Percentiles rank a stretch among this genome's conserved stretches.
Evolutionary conservation across 2,888 invertebrate species (phyloP).

Genomic region (Tipula helvola): DNA sequence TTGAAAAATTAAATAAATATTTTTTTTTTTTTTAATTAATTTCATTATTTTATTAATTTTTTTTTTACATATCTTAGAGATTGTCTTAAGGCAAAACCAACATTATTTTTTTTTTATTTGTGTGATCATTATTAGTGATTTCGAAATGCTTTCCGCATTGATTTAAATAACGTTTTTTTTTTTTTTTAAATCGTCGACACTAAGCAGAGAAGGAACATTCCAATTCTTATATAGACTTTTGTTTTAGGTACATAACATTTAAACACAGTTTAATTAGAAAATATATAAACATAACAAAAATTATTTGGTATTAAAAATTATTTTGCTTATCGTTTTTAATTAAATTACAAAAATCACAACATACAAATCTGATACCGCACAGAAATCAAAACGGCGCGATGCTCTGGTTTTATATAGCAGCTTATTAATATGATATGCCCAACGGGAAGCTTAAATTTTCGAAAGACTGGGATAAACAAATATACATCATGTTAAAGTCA

Average conservation of each 20-base stretch:
- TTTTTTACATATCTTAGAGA: not conserved
- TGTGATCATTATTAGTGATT: not conserved
- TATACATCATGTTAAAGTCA: too few species aligned
- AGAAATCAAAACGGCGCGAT: not conserved
- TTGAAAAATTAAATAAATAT: not conserved
- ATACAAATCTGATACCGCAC: not conserved
- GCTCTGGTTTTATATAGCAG: too few species aligned
- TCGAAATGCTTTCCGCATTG: not conserved
- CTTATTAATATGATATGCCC: too few species aligned
- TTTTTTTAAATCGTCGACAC: not conserved
- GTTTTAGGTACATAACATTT: not conserved
- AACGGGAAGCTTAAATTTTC: too few species aligned
- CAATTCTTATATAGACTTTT: not conserved
- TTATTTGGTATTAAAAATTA: not conserved
- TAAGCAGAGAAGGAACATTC: not conserved
- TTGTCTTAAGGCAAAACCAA: slow-evolving; percentile 4
- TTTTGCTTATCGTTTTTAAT: not conserved
- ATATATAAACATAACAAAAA: not conserved
- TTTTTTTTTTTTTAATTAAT: not conserved
- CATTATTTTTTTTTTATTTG: not conserved
- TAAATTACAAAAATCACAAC: not conserved
- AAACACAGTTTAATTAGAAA: not conserved
- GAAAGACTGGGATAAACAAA: too few species aligned
- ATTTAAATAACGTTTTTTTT: not conserved
- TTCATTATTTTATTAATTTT: not conserved